Evolutionary conservation across 2,888 invertebrate genomes (phyloP), one percentile per base, ranked within the genome.

Genomic region (Microctonus brassicae): DNA sequence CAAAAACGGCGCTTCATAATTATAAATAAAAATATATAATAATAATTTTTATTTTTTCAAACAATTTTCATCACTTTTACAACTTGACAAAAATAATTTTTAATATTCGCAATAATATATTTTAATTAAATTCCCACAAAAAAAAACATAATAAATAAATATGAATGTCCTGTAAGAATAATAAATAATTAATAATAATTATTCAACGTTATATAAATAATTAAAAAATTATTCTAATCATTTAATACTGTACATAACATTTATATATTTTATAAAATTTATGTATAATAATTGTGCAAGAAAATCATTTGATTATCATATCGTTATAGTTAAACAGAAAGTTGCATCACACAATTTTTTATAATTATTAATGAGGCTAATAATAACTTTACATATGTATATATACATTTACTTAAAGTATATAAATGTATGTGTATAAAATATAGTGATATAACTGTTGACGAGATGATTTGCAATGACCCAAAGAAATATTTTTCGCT

Each of bases 401-500:
- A n/a, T n/a, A n/a, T n/a, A n/a, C n/a, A n/a, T n/a, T n/a, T n/a
- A n/a, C n/a, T n/a, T n/a, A n/a, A n/a, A n/a, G n/a, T n/a, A n/a
- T n/a, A n/a, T n/a, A n/a, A n/a, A n/a, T n/a, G n/a, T n/a, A n/a
- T n/a, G n/a, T n/a, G n/a, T n/a, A n/a, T n/a, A n/a, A 76, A 75
- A 75, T 73, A 39, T 74, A 80, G 13, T 26, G 33, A 83, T 83
- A 83, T 83, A 83, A 79, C 77, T 84, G 85, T 84, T 85, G 84
- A 84, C 84, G 81, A 76, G 81, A 75, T 79, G 79, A 79, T 79
- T 78, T 75, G 77, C 83, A 78, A 70, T 80, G 85, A 85, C 80
- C 85, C 84, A 79, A 75, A 76, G 77, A 78, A 80, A 75, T 69
- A 71, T 71, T 63, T 55, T 52, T 33, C 64, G 5, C 24, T 6